These are phyloP conservation scores for Peromyscus polionotus DNA, from an alignment of 2,113 vertebrate species.

Conservation along the genomic window DNA sequence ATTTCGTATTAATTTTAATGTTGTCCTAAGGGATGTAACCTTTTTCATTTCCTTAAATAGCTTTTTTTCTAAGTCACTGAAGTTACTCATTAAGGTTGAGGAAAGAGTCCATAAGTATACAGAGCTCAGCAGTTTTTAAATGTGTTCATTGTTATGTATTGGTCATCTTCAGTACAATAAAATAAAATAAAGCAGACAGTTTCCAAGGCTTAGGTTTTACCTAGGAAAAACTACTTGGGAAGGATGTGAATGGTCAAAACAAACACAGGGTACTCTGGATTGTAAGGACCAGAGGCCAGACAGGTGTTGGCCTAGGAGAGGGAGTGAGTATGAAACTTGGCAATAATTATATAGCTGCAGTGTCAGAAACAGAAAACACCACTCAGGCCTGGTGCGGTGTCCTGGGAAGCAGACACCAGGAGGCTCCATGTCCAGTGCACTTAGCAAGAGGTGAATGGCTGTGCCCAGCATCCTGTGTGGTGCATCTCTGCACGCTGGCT, in stretches of 20 bases:
- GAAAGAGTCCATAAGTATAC: not conserved
- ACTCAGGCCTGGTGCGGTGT: not conserved
- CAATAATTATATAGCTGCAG: not conserved
- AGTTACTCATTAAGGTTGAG: constrained; percentile 54
- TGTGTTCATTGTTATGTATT: constrained; percentile 17
- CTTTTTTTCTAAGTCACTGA: not conserved
- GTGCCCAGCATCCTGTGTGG: not conserved
- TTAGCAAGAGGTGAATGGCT: not conserved
- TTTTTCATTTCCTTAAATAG: constrained; percentile 19
- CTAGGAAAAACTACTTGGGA: not conserved
- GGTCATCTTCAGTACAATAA: not conserved
- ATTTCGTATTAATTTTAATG: constrained; percentile 16
- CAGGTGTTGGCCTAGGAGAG: not conserved
- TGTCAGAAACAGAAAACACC: not conserved
- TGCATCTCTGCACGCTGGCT: not conserved
- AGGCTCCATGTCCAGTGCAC: not conserved
- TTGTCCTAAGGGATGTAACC: constrained; percentile 19
- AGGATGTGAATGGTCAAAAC: not conserved
- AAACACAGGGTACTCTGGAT: not conserved
- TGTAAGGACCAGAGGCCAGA: not conserved
- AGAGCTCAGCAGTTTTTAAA: not conserved
- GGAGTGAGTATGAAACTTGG: not conserved
- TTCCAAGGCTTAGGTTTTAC: not conserved
- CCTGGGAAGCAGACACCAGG: not conserved
- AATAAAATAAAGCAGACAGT: not conserved